Evolutionary conservation across 2,797 vertebrate species (phyloP).

Genomic region (Micromesistius poutassou): DNA sequence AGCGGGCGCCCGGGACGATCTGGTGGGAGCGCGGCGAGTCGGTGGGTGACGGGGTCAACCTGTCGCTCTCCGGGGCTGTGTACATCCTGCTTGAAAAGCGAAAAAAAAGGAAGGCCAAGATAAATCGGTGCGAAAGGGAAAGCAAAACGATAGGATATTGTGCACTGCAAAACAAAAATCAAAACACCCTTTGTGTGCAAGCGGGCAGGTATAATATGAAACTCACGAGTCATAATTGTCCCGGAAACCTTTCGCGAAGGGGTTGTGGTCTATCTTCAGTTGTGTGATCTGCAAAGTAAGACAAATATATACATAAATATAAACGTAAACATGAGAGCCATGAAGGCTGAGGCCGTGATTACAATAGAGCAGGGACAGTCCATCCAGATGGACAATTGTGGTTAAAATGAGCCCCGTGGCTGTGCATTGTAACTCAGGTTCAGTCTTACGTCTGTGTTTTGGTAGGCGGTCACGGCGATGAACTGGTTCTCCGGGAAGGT

Average conservation of each 20-base stretch:
- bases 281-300: constrained; percentile 87
- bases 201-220: constrained; percentile 6
- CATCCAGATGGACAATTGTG: not conserved
- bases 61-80: constrained; percentile 95
- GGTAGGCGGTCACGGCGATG: constrained; percentile 96
- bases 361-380: not conserved
- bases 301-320: not conserved
- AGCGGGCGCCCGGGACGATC: constrained; percentile 94
- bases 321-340: not conserved
- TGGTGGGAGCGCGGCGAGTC: constrained; percentile 98
- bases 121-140: not conserved
- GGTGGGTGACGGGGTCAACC: constrained; percentile 96
- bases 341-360: not conserved
- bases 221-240: constrained; percentile 99
- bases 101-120: constrained; percentile 3
- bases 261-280: constrained; percentile 99
- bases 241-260: constrained; percentile 98
- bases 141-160: not conserved
- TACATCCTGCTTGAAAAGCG: constrained; percentile 83
- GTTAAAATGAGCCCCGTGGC: not conserved
- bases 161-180: not conserved
- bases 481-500: constrained; percentile 97
- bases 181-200: not conserved
- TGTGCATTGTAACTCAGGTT: not conserved
- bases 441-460: constrained; percentile 92